Evolutionary conservation across 2,113 vertebrate genomes (phyloP).

Genomic region (Colinus virginianus): DNA sequence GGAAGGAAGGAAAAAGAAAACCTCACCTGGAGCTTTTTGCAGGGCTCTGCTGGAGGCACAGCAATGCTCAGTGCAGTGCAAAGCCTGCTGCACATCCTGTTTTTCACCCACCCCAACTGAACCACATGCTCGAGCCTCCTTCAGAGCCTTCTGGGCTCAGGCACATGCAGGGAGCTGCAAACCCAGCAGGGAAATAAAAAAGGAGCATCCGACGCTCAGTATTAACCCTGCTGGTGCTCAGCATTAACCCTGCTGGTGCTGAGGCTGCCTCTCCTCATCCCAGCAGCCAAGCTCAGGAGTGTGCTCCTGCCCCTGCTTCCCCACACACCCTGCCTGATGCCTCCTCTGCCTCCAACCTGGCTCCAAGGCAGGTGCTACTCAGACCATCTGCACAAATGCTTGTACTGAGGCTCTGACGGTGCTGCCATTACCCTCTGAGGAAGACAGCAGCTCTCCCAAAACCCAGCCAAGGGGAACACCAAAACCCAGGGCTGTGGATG

Average conservation of each 20-base stretch:
- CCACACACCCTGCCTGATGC: neutral
- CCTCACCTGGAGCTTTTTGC: neutral
- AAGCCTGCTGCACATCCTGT: neutral
- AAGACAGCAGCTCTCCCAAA: neutral
- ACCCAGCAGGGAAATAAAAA: neutral
- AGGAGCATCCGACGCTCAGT: neutral
- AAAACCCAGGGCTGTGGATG: neutral
- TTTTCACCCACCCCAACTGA: neutral
- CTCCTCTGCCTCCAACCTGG: neutral
- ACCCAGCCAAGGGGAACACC: neutral
- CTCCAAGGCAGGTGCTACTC: neutral
- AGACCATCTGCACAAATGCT: neutral
- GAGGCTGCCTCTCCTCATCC: neutral
- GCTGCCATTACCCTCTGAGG: neutral
- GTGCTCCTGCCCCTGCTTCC: neutral
- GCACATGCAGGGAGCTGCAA: neutral
- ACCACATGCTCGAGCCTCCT: neutral
- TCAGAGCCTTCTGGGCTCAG: neutral
- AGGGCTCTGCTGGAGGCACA: neutral
- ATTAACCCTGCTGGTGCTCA: neutral
- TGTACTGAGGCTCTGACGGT: fast-evolving
- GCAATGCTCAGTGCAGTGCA: neutral
- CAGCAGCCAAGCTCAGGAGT: neutral
- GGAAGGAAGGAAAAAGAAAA: neutral
- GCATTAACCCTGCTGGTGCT: neutral